Base-by-base conservation (phyloP, 2,797 vertebrate genomes). In the Gymnopithys bicolor region DNA sequence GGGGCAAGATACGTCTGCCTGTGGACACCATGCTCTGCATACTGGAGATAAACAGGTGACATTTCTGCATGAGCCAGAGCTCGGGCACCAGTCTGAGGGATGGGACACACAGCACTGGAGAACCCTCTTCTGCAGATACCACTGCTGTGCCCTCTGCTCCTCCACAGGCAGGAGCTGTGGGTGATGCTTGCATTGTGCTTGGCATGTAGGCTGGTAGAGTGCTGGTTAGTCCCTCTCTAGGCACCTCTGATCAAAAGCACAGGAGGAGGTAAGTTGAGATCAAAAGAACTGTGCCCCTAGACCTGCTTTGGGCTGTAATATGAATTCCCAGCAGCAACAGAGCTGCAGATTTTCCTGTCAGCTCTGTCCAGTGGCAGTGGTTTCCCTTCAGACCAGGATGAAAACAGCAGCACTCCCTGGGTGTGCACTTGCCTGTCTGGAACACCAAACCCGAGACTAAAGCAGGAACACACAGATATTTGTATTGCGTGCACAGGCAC, bases 171-270 rank as follows among this genome's bases (percentile, higher is more conserved):
- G 62, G 45, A 70, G 32, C 33, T 13, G 7, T 8, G 7, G 39
- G 43, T 3, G 16, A 53, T 18, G 66, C 43, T 58, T 1, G 13
- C 24, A 4, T 10, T 7, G 49, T 0, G 1, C 33, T 56, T 1
- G 0, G 19, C 1, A 11, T 1, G 0, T 1, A 12, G 32, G 45
- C 30, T 49, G 59, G 41, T 41, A 17, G 49, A 0, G 3, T 6
- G 51, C 24, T 63, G 69, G 3, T 1, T 5, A n/a, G 51, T 33
- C 21, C 66, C 32, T 45, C 52, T 33, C 56, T 7, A 0, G 3
- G 30, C 19, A 41, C n/a, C 28, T 56, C 49, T 10, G 32, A 49
- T 32, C 21, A 46, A 11, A 81, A 62, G 46, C 51, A 32, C 2
- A 37, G 39, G 3, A 24, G 24, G 13, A 43, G 33, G 16, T 4